These are phyloP conservation scores for Mormyrops boulengeri DNA, from an alignment of 2,797 vertebrate genomes.

Conservation along the genomic window DNA sequence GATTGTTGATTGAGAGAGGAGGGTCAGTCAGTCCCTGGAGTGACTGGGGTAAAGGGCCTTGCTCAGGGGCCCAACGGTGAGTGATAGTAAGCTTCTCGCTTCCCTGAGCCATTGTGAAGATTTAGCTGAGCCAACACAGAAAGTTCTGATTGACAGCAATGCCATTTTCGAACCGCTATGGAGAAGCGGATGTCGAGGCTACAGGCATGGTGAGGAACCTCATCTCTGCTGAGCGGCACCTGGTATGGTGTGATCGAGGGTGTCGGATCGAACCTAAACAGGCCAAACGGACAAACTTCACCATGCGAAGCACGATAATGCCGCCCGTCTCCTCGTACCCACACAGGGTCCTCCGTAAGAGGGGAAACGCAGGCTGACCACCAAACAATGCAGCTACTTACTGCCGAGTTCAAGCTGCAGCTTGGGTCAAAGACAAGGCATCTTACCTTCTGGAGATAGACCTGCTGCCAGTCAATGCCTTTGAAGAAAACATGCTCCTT, in stretches of 20 bases:
- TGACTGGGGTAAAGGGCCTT: background rate
- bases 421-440: background rate
- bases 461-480: constrained; percentile 94
- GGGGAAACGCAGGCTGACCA: background rate
- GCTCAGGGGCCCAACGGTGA: background rate
- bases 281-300: background rate
- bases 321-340: background rate
- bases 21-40: background rate
- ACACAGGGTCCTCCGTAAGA: background rate
- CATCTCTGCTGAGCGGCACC: background rate
- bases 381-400: background rate
- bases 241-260: background rate
- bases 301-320: background rate
- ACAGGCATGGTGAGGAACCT: background rate
- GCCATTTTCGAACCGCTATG: background rate
- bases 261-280: background rate
- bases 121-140: background rate
- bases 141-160: background rate
- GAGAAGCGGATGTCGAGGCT: background rate
- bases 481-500: constrained; percentile 90
- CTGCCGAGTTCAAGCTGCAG: background rate
- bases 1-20: background rate
- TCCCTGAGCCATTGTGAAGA: background rate
- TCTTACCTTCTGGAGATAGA: constrained; percentile 91
- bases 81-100: background rate